A percentile compares a stretch with the other conserved stretches of the same genome.
These are phyloP conservation scores for Corythaeola cristata DNA, from an alignment of 2,113 vertebrate species.

Conservation along the genomic window DNA sequence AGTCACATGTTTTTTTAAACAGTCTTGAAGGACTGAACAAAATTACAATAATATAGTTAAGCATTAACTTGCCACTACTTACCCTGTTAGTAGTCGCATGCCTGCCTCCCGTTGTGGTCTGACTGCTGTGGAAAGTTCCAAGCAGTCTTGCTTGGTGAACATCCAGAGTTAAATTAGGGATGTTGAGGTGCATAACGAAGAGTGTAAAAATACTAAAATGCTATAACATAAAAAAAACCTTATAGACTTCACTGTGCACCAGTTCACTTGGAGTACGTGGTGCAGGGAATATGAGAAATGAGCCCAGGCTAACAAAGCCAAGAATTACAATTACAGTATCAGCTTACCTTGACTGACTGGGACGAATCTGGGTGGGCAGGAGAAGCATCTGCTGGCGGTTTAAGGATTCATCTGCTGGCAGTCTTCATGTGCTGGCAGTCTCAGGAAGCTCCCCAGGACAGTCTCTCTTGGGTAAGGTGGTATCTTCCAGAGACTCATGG, in stretches of 20 bases:
- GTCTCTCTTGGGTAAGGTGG: neutral
- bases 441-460: neutral
- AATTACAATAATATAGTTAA: neutral
- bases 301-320: neutral
- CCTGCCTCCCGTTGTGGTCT: neutral
- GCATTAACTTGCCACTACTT: conserved; percentile 14
- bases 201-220: neutral
- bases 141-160: neutral
- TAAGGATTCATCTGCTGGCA: too few relatives aligned
- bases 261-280: neutral
- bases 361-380: neutral
- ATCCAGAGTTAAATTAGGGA: neutral
- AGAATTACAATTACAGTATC: neutral
- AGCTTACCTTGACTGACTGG: neutral
- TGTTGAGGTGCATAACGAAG: neutral
- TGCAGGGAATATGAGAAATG: neutral
- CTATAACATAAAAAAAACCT: neutral
- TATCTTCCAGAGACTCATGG: neutral
- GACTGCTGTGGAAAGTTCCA: neutral
- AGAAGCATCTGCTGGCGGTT: neutral
- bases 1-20: neutral
- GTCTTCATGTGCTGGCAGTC: neutral
- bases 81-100: neutral
- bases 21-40: neutral
- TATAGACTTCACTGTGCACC: neutral